Evolutionary conservation across 2,888 invertebrate genomes (phyloP), one percentile per base, ranked within the genome.

Genomic region (Nomada fabriciana): DNA sequence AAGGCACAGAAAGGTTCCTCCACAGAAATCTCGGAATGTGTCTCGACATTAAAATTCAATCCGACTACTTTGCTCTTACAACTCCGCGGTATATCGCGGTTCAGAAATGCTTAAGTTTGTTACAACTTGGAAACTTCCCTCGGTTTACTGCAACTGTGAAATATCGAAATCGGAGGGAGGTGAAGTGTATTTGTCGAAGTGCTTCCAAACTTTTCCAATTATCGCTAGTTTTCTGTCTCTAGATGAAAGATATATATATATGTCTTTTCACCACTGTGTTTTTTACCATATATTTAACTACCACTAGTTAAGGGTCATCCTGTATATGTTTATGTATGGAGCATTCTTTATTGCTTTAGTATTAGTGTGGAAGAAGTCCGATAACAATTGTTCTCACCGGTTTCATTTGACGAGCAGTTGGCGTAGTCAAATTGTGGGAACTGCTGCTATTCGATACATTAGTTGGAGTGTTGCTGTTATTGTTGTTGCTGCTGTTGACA

Each of bases 381-480:
- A 59, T 15, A 7, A 36, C 36, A 64, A 50, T 57, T 0, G 11
- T 68, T 36, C 90, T 93, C 85, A 93, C 94, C 80, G 91, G 86
- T 91, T 94, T 94, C 43, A 90, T 90, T 81, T 93, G 93, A 76
- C 93, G 92, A 61, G 90, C 91, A 43, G 93, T 91, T 9, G 93
- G 93, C 23, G 93, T 92, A 2, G 92, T 89, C 72, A 93, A 90
- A 82, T 90, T 91, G 86, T 93, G 92, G 42, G 92, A 90, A 85
- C 92, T 93, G 88, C 89, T 92, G 85, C 93, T 92, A 80, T 92
- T 94, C 57, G 93, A 90, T 50, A 92, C 89, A 72, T 92, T 92
- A 36, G 91, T 91, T n/a, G 91, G 90, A 25, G 90, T 91, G 76
- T 90, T 90, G 83, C 86, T 89, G 80, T 84, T 90, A 73, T 81